Evolutionary conservation across 2,888 invertebrate genomes (phyloP).

Genomic region (Caenorhabditis plicata): DNA sequence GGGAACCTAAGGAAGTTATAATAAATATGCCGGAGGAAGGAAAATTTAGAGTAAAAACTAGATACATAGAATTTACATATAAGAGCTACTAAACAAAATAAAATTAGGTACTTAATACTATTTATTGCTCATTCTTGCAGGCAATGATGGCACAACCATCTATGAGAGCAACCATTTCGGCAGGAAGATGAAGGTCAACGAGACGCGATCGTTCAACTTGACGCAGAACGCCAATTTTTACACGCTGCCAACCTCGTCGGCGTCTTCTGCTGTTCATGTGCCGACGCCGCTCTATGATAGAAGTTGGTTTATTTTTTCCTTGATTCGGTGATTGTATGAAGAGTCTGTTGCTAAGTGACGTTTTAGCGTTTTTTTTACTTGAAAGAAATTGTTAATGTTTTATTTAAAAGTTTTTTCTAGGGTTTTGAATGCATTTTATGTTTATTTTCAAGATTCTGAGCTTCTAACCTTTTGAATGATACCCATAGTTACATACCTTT

Average conservation of each 20-base stretch:
- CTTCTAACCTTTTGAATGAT: too few relatives aligned
- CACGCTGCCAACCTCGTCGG: constrained; percentile 54
- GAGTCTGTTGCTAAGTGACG: not conserved
- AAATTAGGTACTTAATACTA: too few relatives aligned
- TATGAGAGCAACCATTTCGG: constrained; percentile 43
- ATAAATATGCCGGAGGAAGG: too few relatives aligned
- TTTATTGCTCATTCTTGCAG: constrained; percentile 4
- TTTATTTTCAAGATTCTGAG: too few relatives aligned
- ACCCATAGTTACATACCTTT: too few relatives aligned
- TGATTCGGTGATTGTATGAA: not conserved
- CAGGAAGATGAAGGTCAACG: constrained; percentile 26
- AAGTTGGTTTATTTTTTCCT: constrained; percentile 56
- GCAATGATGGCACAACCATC: constrained; percentile 44
- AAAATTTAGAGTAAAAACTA: too few relatives aligned
- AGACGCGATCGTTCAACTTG: constrained; percentile 42
- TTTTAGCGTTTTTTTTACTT: not conserved
- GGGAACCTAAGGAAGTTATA: too few relatives aligned
- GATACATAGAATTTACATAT: too few relatives aligned
- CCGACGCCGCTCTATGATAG: constrained; percentile 70
- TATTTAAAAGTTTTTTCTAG: not conserved
- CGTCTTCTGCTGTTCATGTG: constrained; percentile 68
- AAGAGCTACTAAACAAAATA: too few relatives aligned
- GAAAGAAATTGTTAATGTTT: not conserved
- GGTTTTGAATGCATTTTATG: not conserved
- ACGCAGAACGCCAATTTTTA: constrained; percentile 63